Evolutionary conservation across 2,888 invertebrate genomes (phyloP), one percentile per base, ranked within the genome.

Genomic region (Machimus atricapillus): DNA sequence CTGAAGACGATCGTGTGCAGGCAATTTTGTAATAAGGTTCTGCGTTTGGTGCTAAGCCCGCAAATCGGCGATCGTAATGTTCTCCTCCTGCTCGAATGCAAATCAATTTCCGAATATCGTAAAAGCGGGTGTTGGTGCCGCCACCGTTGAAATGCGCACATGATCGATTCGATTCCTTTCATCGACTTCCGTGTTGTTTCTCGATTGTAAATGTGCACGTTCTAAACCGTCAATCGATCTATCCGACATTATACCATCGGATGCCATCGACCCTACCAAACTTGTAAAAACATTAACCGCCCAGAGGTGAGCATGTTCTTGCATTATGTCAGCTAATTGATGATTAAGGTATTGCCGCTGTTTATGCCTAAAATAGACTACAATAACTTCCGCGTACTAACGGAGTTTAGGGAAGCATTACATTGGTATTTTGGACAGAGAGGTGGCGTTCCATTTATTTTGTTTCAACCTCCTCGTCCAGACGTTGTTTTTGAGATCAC

Each of bases 21-120:
- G 31, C 46, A 52, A 31, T 34, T 79, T 79, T 79, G 27, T 79
- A 27, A 79, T 79, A 27, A n/a, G 52, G 14, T 31, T 79, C 79
- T 52, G 6, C 79, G 31, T 79, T 79, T 27, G 40, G 52, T 23
- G 23, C 23, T 66, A 66, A 66, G 19, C 4, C 66, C 66, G 23
- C 66, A 12, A 34, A 66, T 66, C 23, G 23, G 12, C 66, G 27
- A 66, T 66, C 23, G 27, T 66, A 23, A 66, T 66, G 46, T 12
- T 83, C 82, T 83, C 52, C 52, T 37, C 52, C 52, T 37, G 19
- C 40, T 23, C 85, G 46, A 87, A 87, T 86, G 86, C 79, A 87
- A 87, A 86, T 86, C 86, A 86, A 87, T 87, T 87, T 87, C 87
- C 87, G 87, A 87, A 87, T 87, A 87, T 82, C 87, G 82, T 87